Evolutionary conservation across 2,888 invertebrate genomes (phyloP).

Genomic region (Harpalus rubripes): DNA sequence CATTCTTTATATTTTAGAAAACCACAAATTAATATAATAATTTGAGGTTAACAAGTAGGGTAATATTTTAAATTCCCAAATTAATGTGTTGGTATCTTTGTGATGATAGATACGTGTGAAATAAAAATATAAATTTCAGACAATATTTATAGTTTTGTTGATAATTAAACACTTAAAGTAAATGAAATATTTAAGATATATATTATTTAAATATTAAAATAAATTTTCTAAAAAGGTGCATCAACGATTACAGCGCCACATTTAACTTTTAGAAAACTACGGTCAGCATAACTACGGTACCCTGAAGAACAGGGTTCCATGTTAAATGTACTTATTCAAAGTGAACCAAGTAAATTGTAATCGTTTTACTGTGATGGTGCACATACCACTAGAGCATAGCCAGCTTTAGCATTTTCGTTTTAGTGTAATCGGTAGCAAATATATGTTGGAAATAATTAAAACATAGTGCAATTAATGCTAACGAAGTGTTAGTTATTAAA

Average conservation of each 20-base stretch:
- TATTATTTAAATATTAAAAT: slow-evolving; percentile 12
- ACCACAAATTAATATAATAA: background rate
- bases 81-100: slow-evolving; percentile 28
- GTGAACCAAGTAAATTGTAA: slow-evolving; percentile 53
- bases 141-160: background rate
- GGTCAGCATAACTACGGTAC: slow-evolving; percentile 64
- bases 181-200: background rate
- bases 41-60: slow-evolving; percentile 2
- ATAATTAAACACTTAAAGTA: background rate
- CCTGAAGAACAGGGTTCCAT: slow-evolving; percentile 55
- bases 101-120: background rate
- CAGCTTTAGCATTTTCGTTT: slow-evolving; percentile 61
- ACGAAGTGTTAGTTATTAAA: slow-evolving; percentile 51
- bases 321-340: slow-evolving; percentile 46
- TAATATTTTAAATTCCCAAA: background rate
- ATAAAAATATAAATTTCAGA: background rate
- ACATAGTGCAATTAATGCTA: slow-evolving; percentile 52
- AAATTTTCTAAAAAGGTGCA: slow-evolving; percentile 44
- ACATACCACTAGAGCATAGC: slow-evolving; percentile 63
- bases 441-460: slow-evolving; percentile 52
- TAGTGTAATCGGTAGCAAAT: slow-evolving; percentile 53
- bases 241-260: slow-evolving; percentile 44
- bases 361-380: slow-evolving; percentile 59
- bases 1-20: slow-evolving; percentile 67
- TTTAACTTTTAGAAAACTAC: slow-evolving; percentile 17